Base-by-base conservation (phyloP, 2,888 invertebrate species). In the Cenopis cana region DNA sequence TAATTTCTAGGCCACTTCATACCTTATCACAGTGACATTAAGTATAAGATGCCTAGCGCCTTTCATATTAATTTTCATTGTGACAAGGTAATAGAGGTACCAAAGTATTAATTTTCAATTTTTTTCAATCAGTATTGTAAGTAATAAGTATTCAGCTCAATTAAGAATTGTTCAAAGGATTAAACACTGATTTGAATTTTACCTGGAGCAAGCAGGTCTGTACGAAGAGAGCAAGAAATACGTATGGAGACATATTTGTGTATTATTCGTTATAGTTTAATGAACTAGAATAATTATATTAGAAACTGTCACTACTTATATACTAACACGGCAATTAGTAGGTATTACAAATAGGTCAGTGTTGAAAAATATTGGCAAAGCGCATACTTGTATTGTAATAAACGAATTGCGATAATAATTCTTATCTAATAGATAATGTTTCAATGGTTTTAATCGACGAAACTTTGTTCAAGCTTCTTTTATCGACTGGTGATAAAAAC, bases 191-290 rank as follows among this genome's bases (percentile, higher is more conserved):
- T 14, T 6, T 6, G 4, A 14, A 20, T 52, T n/a, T 60, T 60
- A 70, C 70, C 70, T 70, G 70, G 17, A 70, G 54, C 18, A 70
- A 14, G 24, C 65, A 70, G 29, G 54, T 17, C 60, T 70, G 65
- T 4, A 33, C 46, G 49, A 57, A 49, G 38, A 70, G 41, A 36
- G 46, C 65, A 0, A 70, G 6, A 1, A 66, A 54, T 4, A 12
- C 14, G 12, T 60, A 59, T 6, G 70, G 54, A 60, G 70, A 70
- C 70, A 70, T 65, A 36, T 24, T 54, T 17, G n/a, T 46, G 2
- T 50, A 4, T 11, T 49, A 11, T 1, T 33, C 41, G 46, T 50
- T 62, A 41, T n/a, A 24, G 46, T 12, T 4, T n/a, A 41, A 56
- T 56, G 5, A 62, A 50, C 33, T 0, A 38, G 55, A 62, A 38